Conservation (phyloP, 2,888 invertebrate genomes). For the Polyommatus iphigenia region DNA sequence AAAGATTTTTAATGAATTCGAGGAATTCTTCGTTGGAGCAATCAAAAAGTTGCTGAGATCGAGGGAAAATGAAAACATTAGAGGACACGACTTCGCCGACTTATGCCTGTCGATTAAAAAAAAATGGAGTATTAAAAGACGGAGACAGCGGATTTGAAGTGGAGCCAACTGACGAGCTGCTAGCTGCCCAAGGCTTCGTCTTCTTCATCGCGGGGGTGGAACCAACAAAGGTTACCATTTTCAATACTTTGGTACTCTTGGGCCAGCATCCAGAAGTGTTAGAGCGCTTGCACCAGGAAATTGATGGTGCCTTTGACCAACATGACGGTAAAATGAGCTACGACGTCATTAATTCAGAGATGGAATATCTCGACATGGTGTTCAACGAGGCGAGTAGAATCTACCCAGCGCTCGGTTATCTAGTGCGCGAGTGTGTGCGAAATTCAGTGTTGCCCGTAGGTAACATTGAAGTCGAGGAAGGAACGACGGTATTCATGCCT, state of each 20-base stretch:
- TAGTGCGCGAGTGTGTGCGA: background rate
- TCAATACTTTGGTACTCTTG: conserved; percentile 34
- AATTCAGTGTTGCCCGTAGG: conserved; percentile 13
- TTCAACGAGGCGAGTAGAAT: conserved; percentile 7
- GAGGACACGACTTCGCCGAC: conserved; percentile 45
- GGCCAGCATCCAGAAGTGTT: conserved; percentile 10
- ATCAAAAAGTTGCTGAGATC: conserved; percentile 42
- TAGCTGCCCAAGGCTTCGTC: conserved; percentile 60
- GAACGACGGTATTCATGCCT: background rate
- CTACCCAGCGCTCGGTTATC: background rate
- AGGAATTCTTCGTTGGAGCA: conserved; percentile 43
- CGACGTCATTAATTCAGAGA: background rate
- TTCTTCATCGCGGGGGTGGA: conserved; percentile 64
- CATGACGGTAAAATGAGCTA: conserved; percentile 1
- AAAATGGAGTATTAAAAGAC: conserved; percentile 51
- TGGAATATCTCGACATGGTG: conserved; percentile 13
- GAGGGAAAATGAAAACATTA: conserved; percentile 38
- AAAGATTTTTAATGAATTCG: conserved; percentile 37
- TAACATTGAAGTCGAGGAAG: background rate
- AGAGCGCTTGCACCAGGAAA: background rate
- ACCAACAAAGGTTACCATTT: conserved; percentile 55
- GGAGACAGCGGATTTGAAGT: conserved; percentile 49
- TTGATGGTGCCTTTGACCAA: background rate
- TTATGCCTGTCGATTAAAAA: conserved; percentile 42
- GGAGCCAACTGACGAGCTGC: conserved; percentile 55